A percentile compares a stretch with the other conserved stretches of the same genome.
Conservation (phyloP, 1,140 invertebrate genomes). For the Lepidurus apus region DNA sequence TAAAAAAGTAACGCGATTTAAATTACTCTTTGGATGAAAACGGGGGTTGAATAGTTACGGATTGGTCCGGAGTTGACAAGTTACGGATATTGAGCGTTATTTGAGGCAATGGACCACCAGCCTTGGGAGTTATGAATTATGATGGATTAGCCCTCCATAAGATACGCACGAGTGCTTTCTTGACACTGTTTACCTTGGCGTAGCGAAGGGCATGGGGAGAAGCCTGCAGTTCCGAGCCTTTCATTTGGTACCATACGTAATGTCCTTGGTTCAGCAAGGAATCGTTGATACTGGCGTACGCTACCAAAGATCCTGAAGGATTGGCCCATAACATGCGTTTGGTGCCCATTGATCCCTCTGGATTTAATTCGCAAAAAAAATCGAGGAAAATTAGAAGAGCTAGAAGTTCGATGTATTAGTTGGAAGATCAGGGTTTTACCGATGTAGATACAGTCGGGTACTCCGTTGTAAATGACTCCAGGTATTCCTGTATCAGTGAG, state of each 20-base stretch:
- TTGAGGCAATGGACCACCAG: not conserved
- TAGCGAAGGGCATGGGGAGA: not conserved
- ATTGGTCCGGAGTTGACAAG: not conserved
- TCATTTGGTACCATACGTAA: conserved; percentile 19
- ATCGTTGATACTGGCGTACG: not conserved
- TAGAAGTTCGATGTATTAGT: not conserved
- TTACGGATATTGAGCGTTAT: conserved; percentile 4
- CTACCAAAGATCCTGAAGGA: not conserved
- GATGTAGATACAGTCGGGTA: not conserved
- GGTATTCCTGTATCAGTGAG: not conserved
- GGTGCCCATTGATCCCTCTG: not conserved
- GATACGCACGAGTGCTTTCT: not conserved
- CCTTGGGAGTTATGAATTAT: not conserved
- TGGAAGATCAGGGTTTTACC: not conserved
- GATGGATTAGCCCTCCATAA: conserved; percentile 4
- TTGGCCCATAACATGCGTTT: not conserved
- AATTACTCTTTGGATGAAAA: not conserved
- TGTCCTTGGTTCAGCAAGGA: conserved; percentile 1
- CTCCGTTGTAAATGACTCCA: not conserved
- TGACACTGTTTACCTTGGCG: not conserved
- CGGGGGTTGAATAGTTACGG: not conserved
- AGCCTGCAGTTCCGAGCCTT: not conserved
- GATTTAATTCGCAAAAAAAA: not conserved
- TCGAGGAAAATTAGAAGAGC: not conserved
- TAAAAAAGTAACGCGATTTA: not conserved